Evolutionary conservation across 2,888 invertebrate genomes (phyloP), one percentile per base, ranked within the genome.

Genomic region (Macropis europaea): DNA sequence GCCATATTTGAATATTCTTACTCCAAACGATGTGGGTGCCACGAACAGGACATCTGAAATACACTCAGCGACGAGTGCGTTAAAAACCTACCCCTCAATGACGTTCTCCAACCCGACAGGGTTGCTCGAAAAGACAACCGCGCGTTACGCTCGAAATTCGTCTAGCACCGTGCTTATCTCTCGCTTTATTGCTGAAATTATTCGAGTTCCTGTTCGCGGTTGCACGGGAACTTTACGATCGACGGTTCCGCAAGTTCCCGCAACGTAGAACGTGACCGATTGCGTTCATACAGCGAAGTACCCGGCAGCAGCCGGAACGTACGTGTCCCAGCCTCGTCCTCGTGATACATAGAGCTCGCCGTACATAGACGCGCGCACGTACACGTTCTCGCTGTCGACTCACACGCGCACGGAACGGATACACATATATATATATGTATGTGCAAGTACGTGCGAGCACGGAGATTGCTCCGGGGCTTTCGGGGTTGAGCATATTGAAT

Each of bases 401-500:
- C 28, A 6, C 50, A 34, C 38, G 19, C 3, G 15, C 6, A 30
- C 6, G 6, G 50, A 52, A 19, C 38, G 45, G 26, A 26, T 45
- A 62, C 48, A 28, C 53, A 32, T 5, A 36, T 43, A 43, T 52
- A 53, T 64, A 69, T 43, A 52, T 69, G 43, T 59, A 56, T 22
- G 50, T 52, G 61, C 50, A 59, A 54, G 68, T 73, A 78, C 77
- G 73, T 69, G 81, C 81, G 73, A 83, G 82, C 82, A 77, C 79
- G 81, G 85, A 88, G 86, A 89, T 89, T 86, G 89, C 90, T 87
- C 86, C 85, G 82, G 88, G 88, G 88, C 86, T 87, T 85, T 87
- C 85, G 87, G 88, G 88, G 85, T 85, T 86, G 88, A 86, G 88
- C 88, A 89, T 89, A 90, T 90, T 89, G 89, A 90, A 90, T 90